These are phyloP conservation scores for Drosophila monieri DNA, from an alignment of 2,888 invertebrate genomes.

Conservation along the genomic window DNA sequence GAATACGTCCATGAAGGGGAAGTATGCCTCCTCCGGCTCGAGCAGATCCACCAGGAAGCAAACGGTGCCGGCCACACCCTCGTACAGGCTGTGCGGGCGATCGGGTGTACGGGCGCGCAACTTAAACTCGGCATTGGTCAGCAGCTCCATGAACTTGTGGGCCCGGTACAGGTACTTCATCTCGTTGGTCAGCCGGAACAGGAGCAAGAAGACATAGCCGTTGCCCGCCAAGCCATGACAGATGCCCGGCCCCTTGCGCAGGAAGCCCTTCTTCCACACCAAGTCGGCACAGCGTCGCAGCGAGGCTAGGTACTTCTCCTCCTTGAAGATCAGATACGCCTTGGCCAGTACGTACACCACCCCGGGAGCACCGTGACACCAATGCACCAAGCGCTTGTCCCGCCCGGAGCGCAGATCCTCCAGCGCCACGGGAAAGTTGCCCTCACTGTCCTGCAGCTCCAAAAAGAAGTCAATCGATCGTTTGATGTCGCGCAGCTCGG, in stretches of 20 bases:
- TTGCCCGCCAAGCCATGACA: conserved; percentile 95
- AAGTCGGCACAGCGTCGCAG: conserved; percentile 89
- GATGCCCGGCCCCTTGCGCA: conserved; percentile 94
- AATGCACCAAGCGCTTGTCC: conserved; percentile 90
- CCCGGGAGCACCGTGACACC: conserved; percentile 96
- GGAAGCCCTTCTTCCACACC: conserved; percentile 92
- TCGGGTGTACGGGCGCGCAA: conserved; percentile 90
- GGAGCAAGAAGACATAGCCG: conserved; percentile 91
- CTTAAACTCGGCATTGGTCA: conserved; percentile 88
- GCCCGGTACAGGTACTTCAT: conserved; percentile 90
- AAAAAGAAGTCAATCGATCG: conserved; percentile 87
- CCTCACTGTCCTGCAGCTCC: conserved; percentile 87
- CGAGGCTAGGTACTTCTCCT: conserved; percentile 89
- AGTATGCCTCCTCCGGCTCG: conserved; percentile 89
- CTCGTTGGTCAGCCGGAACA: conserved; percentile 90
- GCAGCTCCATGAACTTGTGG: conserved; percentile 90
- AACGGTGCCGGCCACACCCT: conserved; percentile 93
- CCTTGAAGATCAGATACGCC: conserved; percentile 90
- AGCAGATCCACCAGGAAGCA: conserved; percentile 92
- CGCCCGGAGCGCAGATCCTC: conserved; percentile 86
- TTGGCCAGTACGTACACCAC: conserved; percentile 91
- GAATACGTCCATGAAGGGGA: conserved; percentile 92
- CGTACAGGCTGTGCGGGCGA: conserved; percentile 91
- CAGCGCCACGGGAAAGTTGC: conserved; percentile 91
- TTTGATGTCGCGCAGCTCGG: conserved; percentile 86